Conservation (phyloP, 2,888 invertebrate species). For the Thera obeliscata region DNA sequence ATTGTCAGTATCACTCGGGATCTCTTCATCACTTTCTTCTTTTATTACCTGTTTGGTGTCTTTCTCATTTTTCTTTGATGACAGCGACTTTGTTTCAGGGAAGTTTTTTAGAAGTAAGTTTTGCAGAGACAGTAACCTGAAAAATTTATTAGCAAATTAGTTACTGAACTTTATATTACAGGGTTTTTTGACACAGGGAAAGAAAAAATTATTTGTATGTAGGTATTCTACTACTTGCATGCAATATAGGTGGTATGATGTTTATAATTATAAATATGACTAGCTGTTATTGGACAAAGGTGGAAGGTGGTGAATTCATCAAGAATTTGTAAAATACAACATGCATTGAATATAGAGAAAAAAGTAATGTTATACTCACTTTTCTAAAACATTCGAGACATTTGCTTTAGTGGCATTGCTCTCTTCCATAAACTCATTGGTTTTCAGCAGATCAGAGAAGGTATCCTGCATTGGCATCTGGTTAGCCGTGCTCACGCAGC, state of each 20-base stretch:
- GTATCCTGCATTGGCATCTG: slow-evolving; percentile 88
- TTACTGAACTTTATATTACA: background rate
- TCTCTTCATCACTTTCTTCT: slow-evolving; percentile 73
- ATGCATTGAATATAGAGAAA: too few species aligned
- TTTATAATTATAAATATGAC: too few species aligned
- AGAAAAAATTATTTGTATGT: too few species aligned
- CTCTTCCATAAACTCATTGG: slow-evolving; percentile 80
- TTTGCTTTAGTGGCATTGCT: slow-evolving; percentile 80
- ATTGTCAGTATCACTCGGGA: slow-evolving; percentile 82
- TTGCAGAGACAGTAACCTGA: slow-evolving; percentile 71
- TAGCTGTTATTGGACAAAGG: too few species aligned
- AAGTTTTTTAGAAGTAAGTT: slow-evolving; percentile 84
- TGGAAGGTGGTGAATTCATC: too few species aligned
- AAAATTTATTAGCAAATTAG: slow-evolving; percentile 44
- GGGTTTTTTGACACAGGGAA: too few species aligned
- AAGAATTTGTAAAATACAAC: too few species aligned
- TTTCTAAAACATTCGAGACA: slow-evolving; percentile 86
- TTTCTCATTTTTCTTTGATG: slow-evolving; percentile 55
- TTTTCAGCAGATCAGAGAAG: slow-evolving; percentile 75
- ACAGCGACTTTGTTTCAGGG: slow-evolving; percentile 87
- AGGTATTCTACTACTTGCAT: too few species aligned
- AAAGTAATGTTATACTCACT: slow-evolving; percentile 62
- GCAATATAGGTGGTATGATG: too few species aligned
- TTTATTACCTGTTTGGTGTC: slow-evolving; percentile 39
- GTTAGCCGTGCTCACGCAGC: slow-evolving; percentile 90